Evolutionary conservation across 2,888 invertebrate species (phyloP), one percentile per base, ranked within the genome.

Genomic region (Thecocarcelia acutangulata): DNA sequence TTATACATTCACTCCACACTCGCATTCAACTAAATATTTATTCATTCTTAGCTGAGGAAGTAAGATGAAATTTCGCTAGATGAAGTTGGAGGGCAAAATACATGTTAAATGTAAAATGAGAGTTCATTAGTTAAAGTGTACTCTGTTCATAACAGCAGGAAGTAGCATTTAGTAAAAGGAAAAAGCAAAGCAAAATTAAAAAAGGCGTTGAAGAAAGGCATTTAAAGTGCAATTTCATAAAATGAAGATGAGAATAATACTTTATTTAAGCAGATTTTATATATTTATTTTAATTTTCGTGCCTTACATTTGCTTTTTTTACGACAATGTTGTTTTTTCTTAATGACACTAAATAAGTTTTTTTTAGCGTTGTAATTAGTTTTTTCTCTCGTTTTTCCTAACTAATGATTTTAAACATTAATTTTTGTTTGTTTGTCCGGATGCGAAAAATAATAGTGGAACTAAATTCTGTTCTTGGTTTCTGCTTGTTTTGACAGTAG

Each of bases 191-290:
- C 54, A 52, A 73, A 59, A 68, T 54, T 37, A 33, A 68, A 70
- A 69, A 77, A 74, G 68, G 77, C 68, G 63, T 77, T 63, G 48
- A 37, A 64, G 63, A 69, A 74, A 52, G 74, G 78, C 78, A 78
- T 82, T 82, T 82, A 78, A 82, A 82, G 74, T 82, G 78, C 78
- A 82, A 82, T 82, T 82, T 82, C 59, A 54, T 69, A 24, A 82
- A 82, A 82, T 78, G 58, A 78, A 82, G 78, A 74, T 78, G 64
- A 74, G 74, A 66, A 70, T 59, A 70, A 78, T 82, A 78, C 70
- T 82, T 74, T 78, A 74, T 66, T 78, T 74, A 37, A 64, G 58
- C 33, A 59, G 63, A 70, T 54, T 70, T 54, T 66, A 61, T 54
- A 17, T 11, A 13, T 24, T 58, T n/a, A 21, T 24, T 52, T 12